Conservation (phyloP, 2,888 invertebrate genomes). For the Willowsia nigromaculata region DNA sequence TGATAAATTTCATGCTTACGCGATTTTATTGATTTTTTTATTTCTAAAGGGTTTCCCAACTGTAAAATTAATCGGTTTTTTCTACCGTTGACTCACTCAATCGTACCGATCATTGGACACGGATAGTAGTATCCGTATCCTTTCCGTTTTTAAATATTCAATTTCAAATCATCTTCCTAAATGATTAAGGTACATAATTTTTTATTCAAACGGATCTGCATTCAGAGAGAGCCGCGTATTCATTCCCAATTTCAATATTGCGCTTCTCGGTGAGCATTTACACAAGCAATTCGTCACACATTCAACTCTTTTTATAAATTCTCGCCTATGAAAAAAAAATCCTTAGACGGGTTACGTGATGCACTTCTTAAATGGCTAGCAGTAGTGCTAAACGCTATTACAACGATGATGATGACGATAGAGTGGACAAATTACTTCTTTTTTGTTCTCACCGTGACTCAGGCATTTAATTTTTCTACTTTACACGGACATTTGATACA, state of each 20-base stretch:
- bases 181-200: slow-evolving; percentile 7
- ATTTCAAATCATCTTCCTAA: slow-evolving; percentile 25
- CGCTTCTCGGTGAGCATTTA: slow-evolving; percentile 51
- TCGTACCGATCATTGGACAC: background rate
- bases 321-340: background rate
- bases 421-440: slow-evolving; percentile 68
- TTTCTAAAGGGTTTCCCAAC: slow-evolving; percentile 38
- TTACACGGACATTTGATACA: slow-evolving; percentile 30
- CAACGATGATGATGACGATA: background rate
- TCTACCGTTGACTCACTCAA: background rate
- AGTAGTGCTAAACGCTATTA: background rate
- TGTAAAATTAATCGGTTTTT: slow-evolving; percentile 61
- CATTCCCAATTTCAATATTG: slow-evolving; percentile 61
- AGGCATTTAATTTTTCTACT: slow-evolving; percentile 62
- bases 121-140: background rate
- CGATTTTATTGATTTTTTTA: background rate
- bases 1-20: background rate
- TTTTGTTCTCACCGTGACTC: slow-evolving; percentile 66
- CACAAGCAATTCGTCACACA: slow-evolving; percentile 64
- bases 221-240: slow-evolving; percentile 29
- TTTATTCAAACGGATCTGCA: background rate
- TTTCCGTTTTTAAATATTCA: slow-evolving; percentile 10
- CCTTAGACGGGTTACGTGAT: slow-evolving; percentile 51
- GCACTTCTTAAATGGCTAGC: slow-evolving; percentile 23
- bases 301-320: background rate